Conservation (phyloP, 2,113 vertebrate species). For the Noturus placidus region DNA sequence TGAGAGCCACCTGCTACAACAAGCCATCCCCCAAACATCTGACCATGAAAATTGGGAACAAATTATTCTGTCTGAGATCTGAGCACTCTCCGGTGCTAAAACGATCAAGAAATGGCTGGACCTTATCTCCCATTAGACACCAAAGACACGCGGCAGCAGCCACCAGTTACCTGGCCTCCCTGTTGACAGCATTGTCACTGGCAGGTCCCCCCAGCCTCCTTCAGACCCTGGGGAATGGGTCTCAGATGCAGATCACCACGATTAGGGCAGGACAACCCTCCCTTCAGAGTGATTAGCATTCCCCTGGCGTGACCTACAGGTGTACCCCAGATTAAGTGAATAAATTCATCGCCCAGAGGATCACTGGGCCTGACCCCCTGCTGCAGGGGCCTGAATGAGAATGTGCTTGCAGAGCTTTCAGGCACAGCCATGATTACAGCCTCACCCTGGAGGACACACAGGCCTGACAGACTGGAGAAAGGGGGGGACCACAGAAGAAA, state of each 20-base stretch:
- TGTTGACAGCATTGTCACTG: constrained; percentile 55
- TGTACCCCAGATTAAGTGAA: constrained; percentile 77
- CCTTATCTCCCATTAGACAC: constrained; percentile 60
- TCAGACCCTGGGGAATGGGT: constrained; percentile 67
- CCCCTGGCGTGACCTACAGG: constrained; percentile 75
- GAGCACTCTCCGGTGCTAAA: constrained; percentile 48
- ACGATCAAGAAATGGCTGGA: constrained; percentile 60
- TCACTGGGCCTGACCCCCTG: constrained; percentile 61
- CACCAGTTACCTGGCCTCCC: constrained; percentile 58
- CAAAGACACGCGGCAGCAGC: constrained; percentile 56
- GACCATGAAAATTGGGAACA: constrained; percentile 69
- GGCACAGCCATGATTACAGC: constrained; percentile 43
- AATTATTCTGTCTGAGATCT: constrained; percentile 69
- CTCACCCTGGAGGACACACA: constrained; percentile 42
- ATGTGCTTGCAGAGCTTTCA: constrained; percentile 45
- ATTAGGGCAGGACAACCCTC: constrained; percentile 67
- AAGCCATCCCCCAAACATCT: constrained; percentile 56
- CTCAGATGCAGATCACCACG: constrained; percentile 78
- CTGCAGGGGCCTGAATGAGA: constrained; percentile 54
- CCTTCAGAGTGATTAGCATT: constrained; percentile 72
- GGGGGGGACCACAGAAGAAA: constrained; percentile 21
- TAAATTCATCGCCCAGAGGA: constrained; percentile 70
- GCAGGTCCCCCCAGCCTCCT: constrained; percentile 43
- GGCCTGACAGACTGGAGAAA: constrained; percentile 25
- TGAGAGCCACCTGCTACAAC: constrained; percentile 67